These are phyloP conservation scores for Triops longicaudatus DNA, from an alignment of 1,140 invertebrate genomes.

Conservation along the genomic window DNA sequence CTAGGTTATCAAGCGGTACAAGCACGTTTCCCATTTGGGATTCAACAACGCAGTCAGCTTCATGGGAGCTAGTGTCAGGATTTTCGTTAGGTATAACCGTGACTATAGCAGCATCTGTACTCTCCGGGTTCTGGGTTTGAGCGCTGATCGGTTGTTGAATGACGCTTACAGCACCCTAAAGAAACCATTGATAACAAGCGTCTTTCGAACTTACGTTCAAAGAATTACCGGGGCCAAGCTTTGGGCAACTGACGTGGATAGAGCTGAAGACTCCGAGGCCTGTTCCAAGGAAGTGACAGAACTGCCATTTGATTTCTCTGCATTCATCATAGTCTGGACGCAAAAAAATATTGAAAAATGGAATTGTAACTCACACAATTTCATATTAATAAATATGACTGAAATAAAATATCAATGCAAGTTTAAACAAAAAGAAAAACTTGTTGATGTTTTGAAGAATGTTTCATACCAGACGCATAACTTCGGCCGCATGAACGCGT, in stretches of 20 bases:
- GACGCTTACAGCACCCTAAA: not conserved
- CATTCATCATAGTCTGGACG: no score
- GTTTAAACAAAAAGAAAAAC: no score
- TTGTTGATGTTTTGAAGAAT: not conserved
- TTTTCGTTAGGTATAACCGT: not conserved
- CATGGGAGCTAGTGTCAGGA: not conserved
- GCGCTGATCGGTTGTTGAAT: not conserved
- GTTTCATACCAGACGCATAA: slow-evolving; percentile 35
- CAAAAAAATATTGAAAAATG: no score
- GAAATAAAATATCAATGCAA: no score
- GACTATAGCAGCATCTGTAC: not conserved
- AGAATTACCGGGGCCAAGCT: not conserved
- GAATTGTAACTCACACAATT: no score
- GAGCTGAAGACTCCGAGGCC: no score
- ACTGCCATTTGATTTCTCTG: no score
- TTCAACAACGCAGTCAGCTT: not conserved
- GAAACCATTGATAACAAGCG: not conserved
- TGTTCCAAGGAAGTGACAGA: no score
- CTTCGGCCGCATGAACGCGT: slow-evolving; percentile 54
- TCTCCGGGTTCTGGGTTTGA: not conserved
- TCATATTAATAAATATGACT: no score
- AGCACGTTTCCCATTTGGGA: not conserved
- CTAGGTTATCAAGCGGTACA: not conserved
- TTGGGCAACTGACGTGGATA: not conserved
- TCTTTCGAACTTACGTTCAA: not conserved